Base-by-base conservation (phyloP, 2,113 vertebrate genomes). In the Promerops cafer region DNA sequence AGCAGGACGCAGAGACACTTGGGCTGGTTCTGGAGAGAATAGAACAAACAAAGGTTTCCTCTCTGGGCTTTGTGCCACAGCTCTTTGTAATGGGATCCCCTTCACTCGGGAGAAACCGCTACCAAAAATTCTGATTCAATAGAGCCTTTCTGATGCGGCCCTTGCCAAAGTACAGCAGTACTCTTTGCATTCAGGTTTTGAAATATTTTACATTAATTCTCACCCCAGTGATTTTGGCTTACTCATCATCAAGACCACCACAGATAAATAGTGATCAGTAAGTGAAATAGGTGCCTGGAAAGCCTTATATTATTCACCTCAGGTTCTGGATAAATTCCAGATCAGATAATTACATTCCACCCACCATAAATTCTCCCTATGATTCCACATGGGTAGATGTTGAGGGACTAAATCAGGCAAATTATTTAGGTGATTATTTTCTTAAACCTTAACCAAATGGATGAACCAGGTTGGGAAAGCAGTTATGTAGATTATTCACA, bases 221-320 rank as follows among this genome's bases (percentile, higher is more conserved):
- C 82, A 90, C 82, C n/a, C 71, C 40, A 52, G 60, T 88, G 75
- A 77, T 80, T 94, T 94, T 91, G 88, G 60, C 64, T 94, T 91
- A 66, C 71, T 54, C 60, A 70, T 90, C 56, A 44, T 68, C 30
- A 64, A 83, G 94, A 92, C 85, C 85, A 87, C 83, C 77, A 66
- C 1, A 83, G 56, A 81, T 68, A 86, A 88, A 90, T 2, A 86
- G 53, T 26, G 68, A 83, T 24, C 56, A 49, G 60, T 68, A 90
- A 90, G 24, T 87, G 64, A 90, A 92, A 94, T 87, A 81, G 35
- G 33, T 75, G n/a, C 60, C 56, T 86, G 71, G 56, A 96, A 96
- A 96, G 8, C 52, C 39, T 68, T 83, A 22, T 28, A 2, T 50
- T 88, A 31, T 68, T 92, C 87, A 92, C 56, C 83, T 89, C 44